Base-by-base conservation (phyloP, 1,140 invertebrate species). In the Drosophila asahinai region DNA sequence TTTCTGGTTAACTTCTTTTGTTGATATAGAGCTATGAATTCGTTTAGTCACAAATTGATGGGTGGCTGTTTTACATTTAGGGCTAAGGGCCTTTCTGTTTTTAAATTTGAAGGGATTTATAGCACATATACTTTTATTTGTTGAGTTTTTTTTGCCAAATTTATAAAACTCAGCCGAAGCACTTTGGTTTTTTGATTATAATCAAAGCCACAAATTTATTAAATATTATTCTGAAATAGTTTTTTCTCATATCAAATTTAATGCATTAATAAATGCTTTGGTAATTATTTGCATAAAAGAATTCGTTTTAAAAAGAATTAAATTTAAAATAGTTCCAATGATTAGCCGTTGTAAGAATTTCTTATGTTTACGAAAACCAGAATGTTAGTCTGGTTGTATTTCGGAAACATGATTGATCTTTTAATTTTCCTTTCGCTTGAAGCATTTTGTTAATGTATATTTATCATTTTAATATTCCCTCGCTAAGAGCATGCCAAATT, bases 401-500 rank as follows among this genome's bases (percentile, higher is more conserved):
- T 17, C 17, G 33, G 33, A 22, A 38, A 54, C 33, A 17, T 22
- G 12, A 36, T 22, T 54, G 17, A 22, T 54, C 12, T 38, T 22
- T 55, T 38, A 55, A 55, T 40, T 55, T 55, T 22, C 52, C 36
- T 38, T 38, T 38, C 12, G 36, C 36, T 38, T 14, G 36, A 38
- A 14, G 36, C 14, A 38, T 38, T 38, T 12, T 38, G 14, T 38
- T 38, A 38, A 38, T 12, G 12, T 38, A 14, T 38, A 38, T 38
- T 38, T 38, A 38, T 38, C 36, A 38, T 42, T 22, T 17, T 62
- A 63, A 45, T 76, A 63, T 64, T 58, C 52, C 19, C 54, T 55
- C 22, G 72, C 68, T 75, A 54, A 83, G 79, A 81, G 71, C 54
- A 47, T 58, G 48, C 61, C 40, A 19, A 19, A 48, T 57, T 75